Percentiles rank a stretch among this genome's conserved stretches.
phyloP scores from a whole-genome alignment of 92 coral and sea anemone genomes.

The Porites rus region DNA sequence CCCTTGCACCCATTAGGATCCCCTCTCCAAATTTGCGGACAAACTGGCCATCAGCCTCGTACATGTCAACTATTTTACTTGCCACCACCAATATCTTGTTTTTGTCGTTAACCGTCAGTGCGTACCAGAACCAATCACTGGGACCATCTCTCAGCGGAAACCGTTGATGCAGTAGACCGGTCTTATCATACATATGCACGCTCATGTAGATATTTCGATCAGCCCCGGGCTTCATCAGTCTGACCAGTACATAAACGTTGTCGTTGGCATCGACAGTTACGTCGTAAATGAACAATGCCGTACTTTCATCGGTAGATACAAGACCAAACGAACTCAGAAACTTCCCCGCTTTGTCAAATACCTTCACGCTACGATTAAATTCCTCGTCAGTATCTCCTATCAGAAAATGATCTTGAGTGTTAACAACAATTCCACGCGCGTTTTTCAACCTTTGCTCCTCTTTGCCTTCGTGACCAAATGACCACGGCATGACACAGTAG shows the following conservation, averaged over 20 bases:
- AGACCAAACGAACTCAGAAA: neutral
- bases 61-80: neutral
- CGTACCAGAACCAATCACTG: neutral
- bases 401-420: neutral
- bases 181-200: neutral
- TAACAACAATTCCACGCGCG: slow-evolving; percentile 43
- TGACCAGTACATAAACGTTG: neutral
- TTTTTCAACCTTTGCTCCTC: slow-evolving; percentile 21
- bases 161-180: neutral
- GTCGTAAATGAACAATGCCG: neutral
- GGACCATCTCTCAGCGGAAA: neutral
- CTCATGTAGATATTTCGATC: too few relatives aligned
- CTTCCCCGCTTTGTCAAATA: slow-evolving; percentile 24
- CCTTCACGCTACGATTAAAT: slow-evolving; percentile 36
- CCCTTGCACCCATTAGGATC: neutral
- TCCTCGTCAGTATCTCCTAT: slow-evolving; percentile 49
- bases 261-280: neutral
- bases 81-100: neutral
- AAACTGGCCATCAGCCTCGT: neutral
- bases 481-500: neutral
- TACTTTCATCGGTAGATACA: neutral
- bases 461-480: neutral
- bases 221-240: neutral
- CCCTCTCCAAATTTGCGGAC: neutral
- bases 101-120: neutral